Percentiles rank a stretch among this genome's conserved stretches.
phyloP scores from a whole-genome alignment of 2,113 vertebrate species.

The Leptodactylus fuscus region DNA sequence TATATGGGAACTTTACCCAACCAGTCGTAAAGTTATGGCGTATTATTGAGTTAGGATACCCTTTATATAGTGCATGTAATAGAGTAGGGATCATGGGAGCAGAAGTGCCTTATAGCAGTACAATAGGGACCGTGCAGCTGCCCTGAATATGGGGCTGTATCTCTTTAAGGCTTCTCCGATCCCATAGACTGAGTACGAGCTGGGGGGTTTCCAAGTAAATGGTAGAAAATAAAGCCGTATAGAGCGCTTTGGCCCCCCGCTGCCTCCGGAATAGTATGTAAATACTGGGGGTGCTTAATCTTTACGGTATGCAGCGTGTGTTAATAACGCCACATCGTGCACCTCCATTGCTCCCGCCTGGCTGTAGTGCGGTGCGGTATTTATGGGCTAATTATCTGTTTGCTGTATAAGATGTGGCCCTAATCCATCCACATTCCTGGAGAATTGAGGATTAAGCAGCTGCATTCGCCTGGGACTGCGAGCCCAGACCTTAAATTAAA shows the following conservation, averaged over 20 bases:
- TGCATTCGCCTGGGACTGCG: background rate
- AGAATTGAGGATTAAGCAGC: constrained; percentile 18
- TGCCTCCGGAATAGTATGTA: background rate
- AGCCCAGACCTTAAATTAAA: background rate
- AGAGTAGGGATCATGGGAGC: too few species aligned
- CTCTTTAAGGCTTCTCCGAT: background rate
- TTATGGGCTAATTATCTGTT: constrained; percentile 36
- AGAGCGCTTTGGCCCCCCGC: background rate
- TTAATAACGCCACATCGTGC: background rate
- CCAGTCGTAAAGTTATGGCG: too few species aligned
- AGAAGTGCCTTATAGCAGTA: background rate
- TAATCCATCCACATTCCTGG: constrained; percentile 11
- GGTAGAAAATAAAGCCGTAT: background rate
- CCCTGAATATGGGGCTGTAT: background rate
- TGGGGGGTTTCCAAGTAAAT: background rate
- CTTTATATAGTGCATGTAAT: too few species aligned
- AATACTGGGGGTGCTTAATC: constrained; percentile 22
- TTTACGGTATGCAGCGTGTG: background rate
- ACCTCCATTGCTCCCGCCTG: background rate
- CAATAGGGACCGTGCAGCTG: background rate
- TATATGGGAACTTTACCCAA: too few species aligned
- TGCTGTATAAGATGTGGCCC: constrained; percentile 1
- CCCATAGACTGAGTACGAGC: background rate
- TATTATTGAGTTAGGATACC: too few species aligned
- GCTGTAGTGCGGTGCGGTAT: background rate